A percentile compares a stretch with the other conserved stretches of the same genome.
These are phyloP conservation scores for Passerina amoena DNA, from an alignment of 2,113 vertebrate species.

Conservation along the genomic window DNA sequence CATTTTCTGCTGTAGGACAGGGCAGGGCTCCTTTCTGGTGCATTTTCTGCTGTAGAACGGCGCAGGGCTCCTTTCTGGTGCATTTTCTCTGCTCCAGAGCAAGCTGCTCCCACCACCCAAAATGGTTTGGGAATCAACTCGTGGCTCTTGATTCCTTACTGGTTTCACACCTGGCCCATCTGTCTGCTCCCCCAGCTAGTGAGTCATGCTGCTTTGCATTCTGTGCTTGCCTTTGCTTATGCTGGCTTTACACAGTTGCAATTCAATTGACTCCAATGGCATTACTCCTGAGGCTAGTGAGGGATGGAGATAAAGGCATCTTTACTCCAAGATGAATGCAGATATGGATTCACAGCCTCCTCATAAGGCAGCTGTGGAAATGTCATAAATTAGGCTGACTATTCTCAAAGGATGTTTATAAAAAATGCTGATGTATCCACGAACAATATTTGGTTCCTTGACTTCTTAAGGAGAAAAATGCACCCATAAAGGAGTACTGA, in stretches of 20 bases:
- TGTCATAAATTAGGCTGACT: background rate
- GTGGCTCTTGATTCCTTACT: background rate
- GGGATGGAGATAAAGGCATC: background rate
- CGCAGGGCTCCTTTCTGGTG: too few relatives aligned
- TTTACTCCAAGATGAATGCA: background rate
- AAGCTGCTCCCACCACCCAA: background rate
- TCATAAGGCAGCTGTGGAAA: background rate
- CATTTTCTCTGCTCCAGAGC: background rate
- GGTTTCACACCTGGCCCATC: background rate
- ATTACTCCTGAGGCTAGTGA: background rate
- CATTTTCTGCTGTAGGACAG: too few relatives aligned
- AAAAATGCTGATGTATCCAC: background rate
- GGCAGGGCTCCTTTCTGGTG: too few relatives aligned
- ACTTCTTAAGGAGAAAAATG: background rate
- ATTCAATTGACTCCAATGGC: background rate
- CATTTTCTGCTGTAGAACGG: too few relatives aligned
- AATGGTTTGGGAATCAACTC: background rate
- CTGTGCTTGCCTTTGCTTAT: background rate
- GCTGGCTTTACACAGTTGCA: background rate
- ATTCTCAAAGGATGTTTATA: background rate
- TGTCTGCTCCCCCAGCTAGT: background rate
- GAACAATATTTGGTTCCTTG: background rate
- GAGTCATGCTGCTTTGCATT: background rate
- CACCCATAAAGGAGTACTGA: background rate
- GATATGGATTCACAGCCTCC: background rate